Percentiles rank a stretch among this genome's conserved stretches.
Evolutionary conservation across 2,113 vertebrate genomes (phyloP).

Genomic region (Neodontobutis hainanensis): DNA sequence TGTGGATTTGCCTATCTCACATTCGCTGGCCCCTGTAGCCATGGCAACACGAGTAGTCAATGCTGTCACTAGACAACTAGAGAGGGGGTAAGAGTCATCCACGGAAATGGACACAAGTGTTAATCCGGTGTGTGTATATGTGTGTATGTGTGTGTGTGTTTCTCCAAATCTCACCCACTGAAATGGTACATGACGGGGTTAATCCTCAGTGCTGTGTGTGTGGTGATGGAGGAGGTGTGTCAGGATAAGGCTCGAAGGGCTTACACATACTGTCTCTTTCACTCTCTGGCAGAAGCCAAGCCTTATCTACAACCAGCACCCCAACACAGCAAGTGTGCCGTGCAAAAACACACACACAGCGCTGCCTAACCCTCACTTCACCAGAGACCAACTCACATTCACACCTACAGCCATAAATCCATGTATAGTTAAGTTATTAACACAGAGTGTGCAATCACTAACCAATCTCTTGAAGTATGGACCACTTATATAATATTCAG

Average conservation of each 20-base stretch:
- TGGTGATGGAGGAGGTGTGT: conserved; percentile 63
- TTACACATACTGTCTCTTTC: conserved; percentile 70
- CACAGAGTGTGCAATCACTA: conserved; percentile 21
- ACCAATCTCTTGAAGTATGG: conserved; percentile 50
- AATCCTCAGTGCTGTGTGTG: conserved; percentile 60
- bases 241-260: conserved; percentile 72
- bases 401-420: conserved; percentile 61
- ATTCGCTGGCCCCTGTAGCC: conserved; percentile 69
- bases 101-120: conserved; percentile 72
- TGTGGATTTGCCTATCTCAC: conserved; percentile 76
- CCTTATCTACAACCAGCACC: conserved; percentile 73
- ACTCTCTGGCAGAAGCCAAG: conserved; percentile 66
- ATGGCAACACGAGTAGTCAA: conserved; percentile 73
- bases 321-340: conserved; percentile 32
- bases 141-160: conserved; percentile 36
- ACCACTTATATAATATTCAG: background rate
- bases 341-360: conserved; percentile 33
- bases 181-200: conserved; percentile 74
- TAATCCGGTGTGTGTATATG: conserved; percentile 61
- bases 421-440: conserved; percentile 61
- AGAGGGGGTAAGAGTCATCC: conserved; percentile 68
- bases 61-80: conserved; percentile 61
- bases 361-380: conserved; percentile 38
- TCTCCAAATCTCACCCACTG: conserved; percentile 64
- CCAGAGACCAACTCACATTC: conserved; percentile 52